Base-by-base conservation (phyloP, 2,888 invertebrate genomes). In the Pegoplata infirma region DNA sequence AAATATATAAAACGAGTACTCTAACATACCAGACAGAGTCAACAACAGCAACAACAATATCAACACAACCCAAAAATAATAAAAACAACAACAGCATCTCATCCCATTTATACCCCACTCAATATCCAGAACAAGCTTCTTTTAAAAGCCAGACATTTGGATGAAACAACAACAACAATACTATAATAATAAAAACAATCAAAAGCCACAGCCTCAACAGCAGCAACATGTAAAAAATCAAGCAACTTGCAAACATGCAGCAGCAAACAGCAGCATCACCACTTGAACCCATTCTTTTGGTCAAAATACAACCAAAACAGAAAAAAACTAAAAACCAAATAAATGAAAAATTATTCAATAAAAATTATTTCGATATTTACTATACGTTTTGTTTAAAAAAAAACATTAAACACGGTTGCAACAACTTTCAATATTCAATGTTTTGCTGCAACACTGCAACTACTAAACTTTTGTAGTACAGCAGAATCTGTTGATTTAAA, bases 321-420 rank as follows among this genome's bases (percentile, higher is more conserved):
- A 56, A 76, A 67, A 71, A 72, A 36, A 23, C 5, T 40, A 76
- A 73, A 76, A 58, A n/a, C n/a, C n/a, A 78, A 72, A 80, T 86
- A 86, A 86, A 88, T 87, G 88, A 87, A 87, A 88, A 87, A 87
- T 87, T 87, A 87, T 87, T 87, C 87, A 87, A 87, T 87, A 87
- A 88, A 87, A 86, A 87, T 87, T 86, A 87, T 82, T 82, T 82
- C 74, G 80, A 78, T 79, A 80, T 81, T 77, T 67, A n/a, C n/a
- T n/a, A n/a, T n/a, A 69, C 59, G 61, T 80, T 76, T 66, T 76
- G 76, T 67, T 79, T 32, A 66, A n/a, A n/a, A n/a, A n/a, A n/a
- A n/a, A 10, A 71, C 76, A 76, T 53, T 71, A 66, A 71, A 71
- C 32, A 59, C 55, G 53, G 53, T 21, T 58, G 69, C 59, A 23